Conservation (phyloP, 2,888 invertebrate species). For the Tetragonisca angustula region DNA sequence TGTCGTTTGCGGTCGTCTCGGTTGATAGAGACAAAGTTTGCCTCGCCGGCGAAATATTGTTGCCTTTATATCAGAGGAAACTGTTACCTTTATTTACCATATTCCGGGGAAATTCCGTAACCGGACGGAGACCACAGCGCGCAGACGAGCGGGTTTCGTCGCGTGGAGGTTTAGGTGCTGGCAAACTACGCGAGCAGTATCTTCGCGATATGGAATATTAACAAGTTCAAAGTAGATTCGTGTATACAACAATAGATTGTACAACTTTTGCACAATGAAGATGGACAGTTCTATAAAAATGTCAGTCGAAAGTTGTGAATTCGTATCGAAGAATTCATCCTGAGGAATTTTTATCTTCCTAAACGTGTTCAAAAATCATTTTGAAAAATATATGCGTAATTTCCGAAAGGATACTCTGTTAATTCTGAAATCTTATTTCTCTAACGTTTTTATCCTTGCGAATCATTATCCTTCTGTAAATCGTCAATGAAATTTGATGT, state of each 20-base stretch:
- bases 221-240: background rate
- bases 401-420: background rate
- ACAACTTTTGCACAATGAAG: too few species aligned
- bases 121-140: background rate
- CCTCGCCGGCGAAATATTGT: constrained; percentile 19
- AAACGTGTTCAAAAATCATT: background rate
- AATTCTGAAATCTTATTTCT: background rate
- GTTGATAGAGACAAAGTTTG: constrained; percentile 33
- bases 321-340: too few species aligned
- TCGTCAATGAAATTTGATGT: background rate
- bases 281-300: too few species aligned
- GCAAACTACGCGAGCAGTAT: background rate
- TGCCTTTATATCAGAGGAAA: constrained; percentile 1
- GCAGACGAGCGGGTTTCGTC: background rate
- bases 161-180: background rate
- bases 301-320: too few species aligned
- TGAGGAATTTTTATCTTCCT: background rate
- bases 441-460: too few species aligned
- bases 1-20: constrained; percentile 26
- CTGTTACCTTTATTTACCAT: background rate
- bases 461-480: background rate
- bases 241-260: background rate
- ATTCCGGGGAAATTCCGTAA: background rate
- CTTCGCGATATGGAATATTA: background rate
- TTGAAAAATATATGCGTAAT: background rate